A percentile compares a stretch with the other conserved stretches of the same genome.
These are phyloP conservation scores for Dryomyza anilis DNA, from an alignment of 2,888 invertebrate genomes.

Conservation along the genomic window DNA sequence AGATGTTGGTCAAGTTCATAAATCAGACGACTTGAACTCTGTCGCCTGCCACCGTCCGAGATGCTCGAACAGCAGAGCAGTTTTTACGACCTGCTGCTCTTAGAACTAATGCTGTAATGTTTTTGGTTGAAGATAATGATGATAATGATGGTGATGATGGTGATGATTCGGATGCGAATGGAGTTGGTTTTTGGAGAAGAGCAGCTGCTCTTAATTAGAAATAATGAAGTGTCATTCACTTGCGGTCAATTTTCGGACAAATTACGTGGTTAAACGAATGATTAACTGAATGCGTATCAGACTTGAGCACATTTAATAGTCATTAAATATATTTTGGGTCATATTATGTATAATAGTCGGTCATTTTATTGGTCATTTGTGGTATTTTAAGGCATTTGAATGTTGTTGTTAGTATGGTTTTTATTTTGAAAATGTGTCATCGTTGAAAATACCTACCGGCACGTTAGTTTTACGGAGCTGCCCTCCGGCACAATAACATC, in stretches of 20 bases:
- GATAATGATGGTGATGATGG: too few species aligned
- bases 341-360: background rate
- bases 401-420: background rate
- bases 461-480: conserved; percentile 70
- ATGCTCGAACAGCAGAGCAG: background rate
- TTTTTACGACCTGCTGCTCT: too few species aligned
- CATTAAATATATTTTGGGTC: background rate
- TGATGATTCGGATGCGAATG: background rate
- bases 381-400: background rate
- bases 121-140: too few species aligned
- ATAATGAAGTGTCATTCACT: conserved; percentile 60
- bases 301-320: background rate
- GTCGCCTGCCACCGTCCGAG: background rate
- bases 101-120: too few species aligned
- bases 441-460: conserved; percentile 59
- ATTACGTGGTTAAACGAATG: conserved; percentile 11
- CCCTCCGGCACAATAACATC: conserved; percentile 89
- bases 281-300: conserved; percentile 15
- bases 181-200: background rate
- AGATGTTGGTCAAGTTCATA: conserved; percentile 49
- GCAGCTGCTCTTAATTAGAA: conserved; percentile 47
- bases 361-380: background rate
- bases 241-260: conserved; percentile 50
- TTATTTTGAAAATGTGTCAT: background rate
- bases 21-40: conserved; percentile 41